These are phyloP conservation scores for Amphipyra berbera DNA, from an alignment of 2,888 invertebrate species.

Conservation along the genomic window DNA sequence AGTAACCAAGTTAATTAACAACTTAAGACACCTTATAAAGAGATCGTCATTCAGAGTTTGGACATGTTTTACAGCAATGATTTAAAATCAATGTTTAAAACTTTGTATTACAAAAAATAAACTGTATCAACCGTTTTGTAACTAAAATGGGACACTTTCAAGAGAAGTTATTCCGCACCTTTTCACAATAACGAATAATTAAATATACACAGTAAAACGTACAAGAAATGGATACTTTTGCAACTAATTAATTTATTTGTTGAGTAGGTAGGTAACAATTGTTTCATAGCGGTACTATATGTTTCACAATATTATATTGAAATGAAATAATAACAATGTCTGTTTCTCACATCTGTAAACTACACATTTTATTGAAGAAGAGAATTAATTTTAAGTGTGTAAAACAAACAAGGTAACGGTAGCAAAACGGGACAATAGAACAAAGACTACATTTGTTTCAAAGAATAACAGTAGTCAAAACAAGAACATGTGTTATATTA, in stretches of 20 bases:
- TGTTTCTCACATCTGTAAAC: constrained; percentile 19
- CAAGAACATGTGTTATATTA: constrained; percentile 72
- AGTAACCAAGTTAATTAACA: no score
- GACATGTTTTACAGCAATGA: no score
- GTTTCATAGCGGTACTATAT: not conserved
- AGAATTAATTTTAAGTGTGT: constrained; percentile 17
- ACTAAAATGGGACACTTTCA: no score
- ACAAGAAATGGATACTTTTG: not conserved
- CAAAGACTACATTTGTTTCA: constrained; percentile 67
- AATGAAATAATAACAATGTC: constrained; percentile 8
- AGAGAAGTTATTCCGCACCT: no score
- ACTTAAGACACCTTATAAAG: no score
- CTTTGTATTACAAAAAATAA: no score
- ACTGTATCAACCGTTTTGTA: no score
- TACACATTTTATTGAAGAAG: constrained; percentile 24
- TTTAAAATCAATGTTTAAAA: no score
- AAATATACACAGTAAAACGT: not conserved
- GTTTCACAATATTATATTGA: constrained; percentile 9
- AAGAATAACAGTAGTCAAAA: constrained; percentile 74
- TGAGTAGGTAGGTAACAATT: not conserved
- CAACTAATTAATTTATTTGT: not conserved
- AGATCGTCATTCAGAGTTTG: no score
- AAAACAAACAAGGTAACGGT: constrained; percentile 49
- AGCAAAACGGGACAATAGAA: constrained; percentile 52
- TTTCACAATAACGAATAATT: not conserved